Conservation (phyloP, 2,113 vertebrate species). For the Cromileptes altivelis region DNA sequence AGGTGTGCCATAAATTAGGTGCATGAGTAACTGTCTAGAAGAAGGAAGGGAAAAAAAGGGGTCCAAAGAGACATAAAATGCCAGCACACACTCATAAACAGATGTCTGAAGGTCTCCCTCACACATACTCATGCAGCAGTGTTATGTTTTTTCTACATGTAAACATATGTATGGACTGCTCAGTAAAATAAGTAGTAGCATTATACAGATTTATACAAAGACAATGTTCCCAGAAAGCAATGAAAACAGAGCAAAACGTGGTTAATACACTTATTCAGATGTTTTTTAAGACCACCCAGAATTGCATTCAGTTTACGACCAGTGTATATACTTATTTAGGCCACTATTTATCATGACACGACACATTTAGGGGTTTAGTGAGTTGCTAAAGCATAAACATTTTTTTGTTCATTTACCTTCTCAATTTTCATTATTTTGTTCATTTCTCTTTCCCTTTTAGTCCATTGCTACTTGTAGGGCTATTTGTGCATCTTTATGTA, state of each 20-base stretch:
- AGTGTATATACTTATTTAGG: background rate
- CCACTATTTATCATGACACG: background rate
- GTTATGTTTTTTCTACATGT: background rate
- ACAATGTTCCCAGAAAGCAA: background rate
- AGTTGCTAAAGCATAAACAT: background rate
- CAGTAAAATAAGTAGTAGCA: slow-evolving; percentile 1
- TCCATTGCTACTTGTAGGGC: background rate
- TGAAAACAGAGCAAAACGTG: background rate
- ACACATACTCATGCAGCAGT: slow-evolving; percentile 12
- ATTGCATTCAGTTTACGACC: background rate
- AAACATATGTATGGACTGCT: background rate
- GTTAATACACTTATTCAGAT: background rate
- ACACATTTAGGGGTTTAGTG: background rate
- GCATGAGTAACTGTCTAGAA: slow-evolving; percentile 82
- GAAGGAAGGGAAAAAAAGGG: slow-evolving; percentile 22
- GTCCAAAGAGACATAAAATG: slow-evolving; percentile 57
- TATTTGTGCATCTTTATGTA: background rate
- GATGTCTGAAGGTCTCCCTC: slow-evolving; percentile 55
- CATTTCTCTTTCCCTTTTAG: background rate
- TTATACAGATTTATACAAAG: background rate
- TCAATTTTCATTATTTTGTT: background rate
- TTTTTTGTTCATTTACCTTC: background rate
- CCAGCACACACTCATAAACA: slow-evolving; percentile 66
- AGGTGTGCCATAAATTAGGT: slow-evolving; percentile 83
- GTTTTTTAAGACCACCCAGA: slow-evolving; percentile 17